Conservation (phyloP, 2,797 vertebrate species). For the Pampus argenteus region DNA sequence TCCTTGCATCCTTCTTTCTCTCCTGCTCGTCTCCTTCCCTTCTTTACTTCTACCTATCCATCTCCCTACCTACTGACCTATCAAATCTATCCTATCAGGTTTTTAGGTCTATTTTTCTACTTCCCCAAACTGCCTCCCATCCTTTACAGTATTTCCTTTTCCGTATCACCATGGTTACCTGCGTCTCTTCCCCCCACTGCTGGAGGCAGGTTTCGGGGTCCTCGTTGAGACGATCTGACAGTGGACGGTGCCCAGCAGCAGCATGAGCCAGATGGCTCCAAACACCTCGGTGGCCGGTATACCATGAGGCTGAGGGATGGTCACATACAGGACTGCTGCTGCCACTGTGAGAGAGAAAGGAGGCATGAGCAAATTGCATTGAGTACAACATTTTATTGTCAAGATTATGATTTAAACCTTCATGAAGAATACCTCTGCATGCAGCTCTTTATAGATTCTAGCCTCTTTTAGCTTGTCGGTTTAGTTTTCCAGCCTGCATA, state of each 20-base stretch:
- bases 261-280: slow-evolving; percentile 95
- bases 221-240: slow-evolving; percentile 99
- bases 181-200: slow-evolving; percentile 92
- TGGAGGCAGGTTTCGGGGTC: slow-evolving; percentile 91
- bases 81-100: not conserved
- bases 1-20: too few species aligned
- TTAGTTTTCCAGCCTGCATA: not conserved
- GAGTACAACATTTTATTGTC: not conserved
- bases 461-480: not conserved
- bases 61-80: too few species aligned
- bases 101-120: not conserved
- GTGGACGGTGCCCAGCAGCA: slow-evolving; percentile 97
- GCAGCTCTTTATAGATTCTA: too few species aligned
- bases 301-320: slow-evolving; percentile 88
- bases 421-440: not conserved
- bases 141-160: not conserved
- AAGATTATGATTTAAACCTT: not conserved
- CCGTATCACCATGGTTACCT: slow-evolving; percentile 80
- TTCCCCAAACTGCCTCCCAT: not conserved
- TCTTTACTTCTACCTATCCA: too few species aligned
- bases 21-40: too few species aligned
- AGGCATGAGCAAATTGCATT: not conserved
- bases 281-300: slow-evolving; percentile 97
- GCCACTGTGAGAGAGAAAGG: slow-evolving; percentile 85
- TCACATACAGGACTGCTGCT: slow-evolving; percentile 89